A percentile compares a stretch with the other conserved stretches of the same genome.
Evolutionary conservation across 2,113 vertebrate species (phyloP).

Genomic region (Oryzias melastigma): DNA sequence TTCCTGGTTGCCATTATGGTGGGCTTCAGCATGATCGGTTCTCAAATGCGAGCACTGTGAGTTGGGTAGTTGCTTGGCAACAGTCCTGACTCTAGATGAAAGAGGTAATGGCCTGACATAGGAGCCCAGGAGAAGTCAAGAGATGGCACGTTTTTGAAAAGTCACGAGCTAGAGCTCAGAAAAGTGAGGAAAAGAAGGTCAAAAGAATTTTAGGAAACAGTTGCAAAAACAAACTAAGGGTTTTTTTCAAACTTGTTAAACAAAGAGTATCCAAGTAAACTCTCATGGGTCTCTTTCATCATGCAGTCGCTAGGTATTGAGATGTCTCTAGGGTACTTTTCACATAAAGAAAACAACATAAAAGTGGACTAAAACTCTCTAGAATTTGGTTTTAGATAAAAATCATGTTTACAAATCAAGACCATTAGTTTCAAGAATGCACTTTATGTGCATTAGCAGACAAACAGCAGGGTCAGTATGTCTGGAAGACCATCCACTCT

Average conservation of each 20-base stretch:
- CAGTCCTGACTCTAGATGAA: not conserved
- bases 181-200: not conserved
- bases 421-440: too few relatives aligned
- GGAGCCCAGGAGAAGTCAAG: conserved; percentile 3
- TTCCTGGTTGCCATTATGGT: not conserved
- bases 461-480: not conserved
- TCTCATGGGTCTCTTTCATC: too few relatives aligned
- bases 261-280: too few relatives aligned
- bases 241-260: too few relatives aligned
- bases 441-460: too few relatives aligned
- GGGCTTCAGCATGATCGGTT: not conserved
- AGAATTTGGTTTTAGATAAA: too few relatives aligned
- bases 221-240: not conserved
- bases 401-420: too few relatives aligned
- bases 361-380: too few relatives aligned
- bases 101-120: not conserved
- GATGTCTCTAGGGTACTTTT: too few relatives aligned
- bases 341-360: too few relatives aligned
- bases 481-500: not conserved
- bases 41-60: not conserved
- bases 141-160: not conserved
- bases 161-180: not conserved
- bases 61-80: conserved; percentile 5
- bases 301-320: too few relatives aligned
- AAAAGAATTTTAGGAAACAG: not conserved